A percentile compares a stretch with the other conserved stretches of the same genome.
phyloP scores from a whole-genome alignment of 2,797 vertebrate species.

The Falco biarmicus region DNA sequence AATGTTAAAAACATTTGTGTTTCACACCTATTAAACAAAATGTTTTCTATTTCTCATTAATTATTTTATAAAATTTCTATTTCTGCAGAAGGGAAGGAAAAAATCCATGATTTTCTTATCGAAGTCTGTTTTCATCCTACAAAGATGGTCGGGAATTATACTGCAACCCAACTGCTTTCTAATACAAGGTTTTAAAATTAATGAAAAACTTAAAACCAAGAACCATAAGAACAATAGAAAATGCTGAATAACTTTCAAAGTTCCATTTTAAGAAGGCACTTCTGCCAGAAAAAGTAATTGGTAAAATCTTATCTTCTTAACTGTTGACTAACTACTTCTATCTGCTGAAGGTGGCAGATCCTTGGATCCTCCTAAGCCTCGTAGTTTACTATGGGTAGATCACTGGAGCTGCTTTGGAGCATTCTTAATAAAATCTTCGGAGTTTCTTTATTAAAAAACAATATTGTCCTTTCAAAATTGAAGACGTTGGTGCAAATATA shows the following conservation, averaged over 20 bases:
- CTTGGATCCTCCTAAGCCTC: neutral
- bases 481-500: neutral
- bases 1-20: neutral
- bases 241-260: neutral
- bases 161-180: neutral
- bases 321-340: neutral
- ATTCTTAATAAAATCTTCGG: neutral
- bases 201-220: neutral
- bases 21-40: neutral
- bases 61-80: neutral
- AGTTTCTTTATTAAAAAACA: neutral
- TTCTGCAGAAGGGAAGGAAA: neutral
- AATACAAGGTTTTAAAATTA: neutral
- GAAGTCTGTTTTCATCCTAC: neutral
- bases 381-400: no score
- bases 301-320: neutral
- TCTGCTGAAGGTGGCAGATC: neutral
- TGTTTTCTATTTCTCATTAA: neutral
- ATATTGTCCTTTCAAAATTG: neutral
- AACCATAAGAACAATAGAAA: neutral
- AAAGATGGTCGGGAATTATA: neutral
- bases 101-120: neutral
- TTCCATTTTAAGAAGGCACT: neutral
- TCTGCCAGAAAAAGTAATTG: neutral
- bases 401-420: neutral